Base-by-base conservation (phyloP, 2,113 vertebrate species). In the Danio rerio region DNA sequence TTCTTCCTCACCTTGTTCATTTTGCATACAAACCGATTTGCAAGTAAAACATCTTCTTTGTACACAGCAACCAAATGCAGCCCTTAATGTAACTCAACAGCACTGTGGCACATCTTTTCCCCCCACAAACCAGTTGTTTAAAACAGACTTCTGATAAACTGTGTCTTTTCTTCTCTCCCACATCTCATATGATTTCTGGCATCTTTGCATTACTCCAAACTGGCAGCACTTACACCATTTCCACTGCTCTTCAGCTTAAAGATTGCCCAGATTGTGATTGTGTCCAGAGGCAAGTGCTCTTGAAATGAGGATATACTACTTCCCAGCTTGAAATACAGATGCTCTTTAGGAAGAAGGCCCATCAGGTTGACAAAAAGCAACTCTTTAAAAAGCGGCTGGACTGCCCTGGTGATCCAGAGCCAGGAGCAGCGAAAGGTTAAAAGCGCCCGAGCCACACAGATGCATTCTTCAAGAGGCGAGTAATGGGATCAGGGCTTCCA, bases 401-500 rank as follows among this genome's bases (percentile, higher is more conserved):
- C 52, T n/a, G 81, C 7, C 55, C 77, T 80, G 66, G 80, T 90
- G 89, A 92, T 90, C 92, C 90, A 92, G 88, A 92, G 88, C 69
- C 47, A 73, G 50, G 91, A 89, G 85, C 89, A 90, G 90, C 73
- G 43, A 91, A 93, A 94, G 92, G 92, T 93, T 93, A 93, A 94
- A 92, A 91, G 91, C 92, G 89, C 91, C 90, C 77, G 87, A 87
- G 90, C 87, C 90, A 81, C 84, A 87, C 91, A 92, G 87, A 92
- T 91, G 91, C 91, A 92, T 93, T 92, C 92, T 91, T 92, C 90
- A 92, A 87, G 86, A 88, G 90, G 9, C 86, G 87, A 58, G 86
- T 94, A 94, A 94, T 92, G 92, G 91, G 93, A 94, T 94, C 93
- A 94, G 87, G 80, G 85, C 90, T 90, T 92, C 92, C 90, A 92